Percentiles rank a stretch among this genome's conserved stretches.
phyloP scores from a whole-genome alignment of 2,797 vertebrate genomes.

The Todus mexicanus region DNA sequence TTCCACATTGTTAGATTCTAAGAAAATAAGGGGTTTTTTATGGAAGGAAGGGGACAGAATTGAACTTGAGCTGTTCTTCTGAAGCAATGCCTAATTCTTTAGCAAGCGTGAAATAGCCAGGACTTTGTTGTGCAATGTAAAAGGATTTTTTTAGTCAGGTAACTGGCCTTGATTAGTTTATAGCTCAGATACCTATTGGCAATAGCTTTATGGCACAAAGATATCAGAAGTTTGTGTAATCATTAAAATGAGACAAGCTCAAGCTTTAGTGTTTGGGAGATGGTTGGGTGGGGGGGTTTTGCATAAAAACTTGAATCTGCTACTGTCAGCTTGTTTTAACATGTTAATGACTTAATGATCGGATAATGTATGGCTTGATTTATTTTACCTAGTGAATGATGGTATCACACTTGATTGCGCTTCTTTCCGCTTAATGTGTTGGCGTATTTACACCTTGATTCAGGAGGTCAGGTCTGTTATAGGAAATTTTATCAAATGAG shows the following conservation, averaged over 20 bases:
- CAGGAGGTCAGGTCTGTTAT: neutral
- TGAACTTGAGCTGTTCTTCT: neutral
- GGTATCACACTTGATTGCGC: neutral
- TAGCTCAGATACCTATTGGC: neutral
- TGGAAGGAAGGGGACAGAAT: neutral
- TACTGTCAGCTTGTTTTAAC: neutral
- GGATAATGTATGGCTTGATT: neutral
- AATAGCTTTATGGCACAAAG: neutral
- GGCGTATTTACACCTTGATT: neutral
- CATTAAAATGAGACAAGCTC: neutral
- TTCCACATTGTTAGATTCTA: neutral
- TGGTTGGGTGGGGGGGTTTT: too few relatives aligned
- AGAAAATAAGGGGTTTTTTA: neutral
- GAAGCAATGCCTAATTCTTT: neutral
- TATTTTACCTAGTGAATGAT: neutral
- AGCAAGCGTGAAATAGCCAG: neutral
- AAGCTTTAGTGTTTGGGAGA: neutral
- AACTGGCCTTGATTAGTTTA: neutral
- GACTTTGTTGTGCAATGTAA: neutral
- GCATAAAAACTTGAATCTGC: neutral
- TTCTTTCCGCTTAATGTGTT: neutral
- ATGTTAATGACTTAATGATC: rapidly evolving
- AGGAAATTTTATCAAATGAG: neutral
- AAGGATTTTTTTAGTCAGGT: neutral
- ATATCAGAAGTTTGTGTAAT: neutral